Conservation (phyloP, 2,797 vertebrate species). For the Gastrophryne carolinensis region DNA sequence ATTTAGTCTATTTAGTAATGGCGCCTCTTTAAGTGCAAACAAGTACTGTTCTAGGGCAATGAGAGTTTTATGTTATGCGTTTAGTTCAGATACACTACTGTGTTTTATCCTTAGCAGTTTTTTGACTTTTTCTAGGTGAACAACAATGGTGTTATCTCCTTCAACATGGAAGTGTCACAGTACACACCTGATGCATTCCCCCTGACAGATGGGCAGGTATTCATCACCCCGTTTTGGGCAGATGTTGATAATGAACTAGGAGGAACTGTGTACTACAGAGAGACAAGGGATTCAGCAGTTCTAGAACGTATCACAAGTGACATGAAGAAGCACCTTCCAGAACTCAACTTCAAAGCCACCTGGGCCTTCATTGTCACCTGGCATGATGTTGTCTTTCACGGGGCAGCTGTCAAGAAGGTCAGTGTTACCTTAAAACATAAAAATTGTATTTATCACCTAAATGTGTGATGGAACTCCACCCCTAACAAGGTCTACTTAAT, state of each 20-base stretch:
- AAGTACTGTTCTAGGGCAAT: too few species aligned
- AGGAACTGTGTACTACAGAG: constrained; percentile 61
- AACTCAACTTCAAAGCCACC: constrained; percentile 29
- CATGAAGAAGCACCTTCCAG: constrained; percentile 65
- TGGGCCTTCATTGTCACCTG: constrained; percentile 77
- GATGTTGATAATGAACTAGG: constrained; percentile 44
- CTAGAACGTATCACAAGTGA: constrained; percentile 61
- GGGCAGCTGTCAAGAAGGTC: constrained; percentile 56
- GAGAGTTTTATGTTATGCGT: too few species aligned
- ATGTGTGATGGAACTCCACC: too few species aligned
- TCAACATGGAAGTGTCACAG: rapidly evolving
- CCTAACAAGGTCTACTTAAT: too few species aligned
- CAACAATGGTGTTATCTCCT: constrained; percentile 64
- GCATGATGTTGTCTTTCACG: constrained; percentile 66
- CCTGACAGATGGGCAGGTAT: neutral
- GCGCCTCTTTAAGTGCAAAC: too few species aligned
- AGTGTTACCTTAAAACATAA: constrained; percentile 33
- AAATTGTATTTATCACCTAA: too few species aligned
- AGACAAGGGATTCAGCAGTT: constrained; percentile 47
- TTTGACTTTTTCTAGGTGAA: too few species aligned
- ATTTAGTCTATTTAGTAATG: too few species aligned
- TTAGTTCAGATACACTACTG: too few species aligned
- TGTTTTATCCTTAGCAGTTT: too few species aligned
- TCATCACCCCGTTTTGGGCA: constrained; percentile 55
- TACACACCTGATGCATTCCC: constrained; percentile 56